phyloP scores from a whole-genome alignment of 2,888 invertebrate genomes.

The Zhuqinia jingwanae region DNA sequence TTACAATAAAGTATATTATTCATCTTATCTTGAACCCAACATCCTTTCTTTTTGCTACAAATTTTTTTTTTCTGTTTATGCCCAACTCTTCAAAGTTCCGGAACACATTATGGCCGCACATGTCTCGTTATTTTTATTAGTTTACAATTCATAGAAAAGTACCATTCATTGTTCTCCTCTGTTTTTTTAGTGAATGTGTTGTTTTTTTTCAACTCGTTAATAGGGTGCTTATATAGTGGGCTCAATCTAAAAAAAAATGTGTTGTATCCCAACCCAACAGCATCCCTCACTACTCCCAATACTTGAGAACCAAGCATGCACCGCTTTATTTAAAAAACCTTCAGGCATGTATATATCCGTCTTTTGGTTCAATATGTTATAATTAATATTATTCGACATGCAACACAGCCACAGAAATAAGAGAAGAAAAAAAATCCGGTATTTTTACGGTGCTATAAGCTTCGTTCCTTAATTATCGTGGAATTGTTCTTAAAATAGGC shows the following conservation, averaged over 20 bases:
- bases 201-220: conserved; percentile 7
- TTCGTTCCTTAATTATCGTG: conserved; percentile 36
- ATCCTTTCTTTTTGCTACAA: not conserved
- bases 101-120: conserved; percentile 9
- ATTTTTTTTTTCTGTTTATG: not conserved
- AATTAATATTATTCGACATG: conserved; percentile 59
- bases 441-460: conserved; percentile 62
- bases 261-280: too few relatives aligned
- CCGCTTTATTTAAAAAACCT: conserved; percentile 46
- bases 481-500: not conserved
- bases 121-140: not conserved
- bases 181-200: not conserved
- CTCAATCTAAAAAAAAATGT: too few relatives aligned
- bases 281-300: too few relatives aligned
- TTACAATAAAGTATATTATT: not conserved
- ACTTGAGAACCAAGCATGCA: not conserved
- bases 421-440: conserved; percentile 54
- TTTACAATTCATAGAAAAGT: not conserved
- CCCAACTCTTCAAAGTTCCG: not conserved
- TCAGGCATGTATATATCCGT: not conserved
- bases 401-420: not conserved
- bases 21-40: not conserved
- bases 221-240: not conserved
- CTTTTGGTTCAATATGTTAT: conserved; percentile 35
- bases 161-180: not conserved